Base-by-base conservation (phyloP, 1,140 invertebrate genomes). In the Drosophila tani region DNA sequence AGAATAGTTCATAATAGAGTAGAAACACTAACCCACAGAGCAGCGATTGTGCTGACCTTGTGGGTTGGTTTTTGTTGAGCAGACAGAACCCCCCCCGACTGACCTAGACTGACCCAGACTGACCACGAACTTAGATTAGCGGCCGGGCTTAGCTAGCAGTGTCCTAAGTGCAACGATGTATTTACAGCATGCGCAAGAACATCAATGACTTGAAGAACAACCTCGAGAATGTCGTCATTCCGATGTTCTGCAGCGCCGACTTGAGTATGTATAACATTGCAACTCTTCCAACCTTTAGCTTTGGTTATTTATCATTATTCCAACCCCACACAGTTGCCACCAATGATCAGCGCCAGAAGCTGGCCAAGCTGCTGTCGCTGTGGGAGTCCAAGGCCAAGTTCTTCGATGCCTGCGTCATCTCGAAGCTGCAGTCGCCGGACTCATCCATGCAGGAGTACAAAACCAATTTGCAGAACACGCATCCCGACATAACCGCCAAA, bases 311-410 rank as follows among this genome's bases (percentile, higher is more conserved):
- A 79, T 65, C 35, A 3, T 11, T 17, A n/a, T n/a, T n/a, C n/a
- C n/a, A n/a, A n/a, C 46, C 9, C 90, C 93, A 21, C n/a, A 27
- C 35, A 93, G 96, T 96, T 71, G 96, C 97, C 51, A 96, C 94
- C 21, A 96, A 97, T 51, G 98, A 99, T 40, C 97, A 98, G 93
- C 95, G 97, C 81, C 95, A 95, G 75, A 99, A 99, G 94, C 94
- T 99, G 45, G 96, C 97, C 85, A 99, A 99, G 94, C 93, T 99
- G 51, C 94, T 99, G 19, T 97, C 96, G 56, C 93, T 99, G 12
- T 99, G 98, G 98, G 98, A 99, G 93, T 97, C 97, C 60, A 99
- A 99, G 93, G 96, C 96, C 70, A 98, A 98, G 94, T 99, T 99
- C 93, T 98, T 99, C 92, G 96, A 96, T 86, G 94, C 95, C 46